These are phyloP conservation scores for Drosophila arawakana DNA, from an alignment of 1,140 invertebrate genomes.

Conservation along the genomic window DNA sequence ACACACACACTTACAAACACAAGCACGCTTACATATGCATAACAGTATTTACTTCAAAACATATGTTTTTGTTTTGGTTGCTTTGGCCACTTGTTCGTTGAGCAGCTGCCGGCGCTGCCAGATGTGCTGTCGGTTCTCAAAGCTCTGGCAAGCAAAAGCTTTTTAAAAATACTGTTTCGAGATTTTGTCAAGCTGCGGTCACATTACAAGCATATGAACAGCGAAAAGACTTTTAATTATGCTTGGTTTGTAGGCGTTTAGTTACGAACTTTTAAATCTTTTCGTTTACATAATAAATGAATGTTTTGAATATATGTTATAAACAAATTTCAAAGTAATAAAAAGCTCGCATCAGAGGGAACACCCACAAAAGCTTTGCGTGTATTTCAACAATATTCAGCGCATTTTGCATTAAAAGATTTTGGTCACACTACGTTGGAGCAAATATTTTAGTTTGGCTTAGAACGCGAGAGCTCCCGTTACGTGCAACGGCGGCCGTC, in stretches of 20 bases:
- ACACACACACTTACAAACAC: constrained; percentile 16
- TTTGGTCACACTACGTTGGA: constrained; percentile 57
- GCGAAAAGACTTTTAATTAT: neutral
- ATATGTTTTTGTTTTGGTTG: constrained; percentile 79
- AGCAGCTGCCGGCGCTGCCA: constrained; percentile 40
- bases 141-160: constrained; percentile 17
- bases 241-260: neutral
- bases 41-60: constrained; percentile 36
- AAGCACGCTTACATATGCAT: constrained; percentile 15
- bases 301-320: too few relatives aligned
- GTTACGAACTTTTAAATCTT: too few relatives aligned
- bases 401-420: constrained; percentile 5
- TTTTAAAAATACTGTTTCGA: constrained; percentile 30
- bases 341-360: neutral
- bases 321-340: too few relatives aligned
- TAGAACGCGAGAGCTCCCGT: constrained; percentile 71
- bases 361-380: constrained; percentile 10
- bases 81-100: constrained; percentile 69
- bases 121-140: constrained; percentile 11
- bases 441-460: constrained; percentile 70
- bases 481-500: constrained; percentile 59
- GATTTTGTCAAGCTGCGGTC: constrained; percentile 1
- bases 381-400: neutral
- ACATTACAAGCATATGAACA: constrained; percentile 3
- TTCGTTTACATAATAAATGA: too few relatives aligned